Base-by-base conservation (phyloP, 1,140 invertebrate genomes). In the Drosophila baimaii region DNA sequence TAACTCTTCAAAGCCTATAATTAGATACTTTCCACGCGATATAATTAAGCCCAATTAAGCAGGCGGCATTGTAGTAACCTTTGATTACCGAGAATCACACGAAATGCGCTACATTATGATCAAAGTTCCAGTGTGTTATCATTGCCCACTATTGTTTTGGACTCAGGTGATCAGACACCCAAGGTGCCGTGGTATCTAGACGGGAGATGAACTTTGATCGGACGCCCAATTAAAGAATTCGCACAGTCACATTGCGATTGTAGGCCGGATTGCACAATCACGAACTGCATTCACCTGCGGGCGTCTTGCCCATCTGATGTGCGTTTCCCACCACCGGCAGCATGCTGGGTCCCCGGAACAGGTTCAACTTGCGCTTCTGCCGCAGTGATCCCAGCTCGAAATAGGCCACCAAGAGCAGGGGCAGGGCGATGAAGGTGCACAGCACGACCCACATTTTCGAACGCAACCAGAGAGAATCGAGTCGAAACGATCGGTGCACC, bases 281-380 rank as follows among this genome's bases (percentile, higher is more conserved):
- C 1, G 9, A n/a, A 19, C 7, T 17, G 23, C 35, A 64, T 29
- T 57, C 12, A 71, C 90, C 90, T 65, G 78, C 33, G 23, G 91
- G 85, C 51, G 58, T 90, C 29, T 86, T 88, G 35, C 80, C 90
- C 57, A 90, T 56, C 65, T 90, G 85, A 72, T 85, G 89, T 5
- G 73, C 78, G 62, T 92, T 92, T 0, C 91, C 91, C 17, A 92
- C 33, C n/a, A 92, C 7, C 1, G 90, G 89, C 43, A 85, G 15
- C 9, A 76, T 65, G 6, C 79, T 51, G 9, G 90, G 85, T 1
- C 91, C 91, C 9, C 37, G 51, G 7, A 89, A 47, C 25, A 76
- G 81, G 41, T 77, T 82, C 13, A 91, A 27, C 47, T 62, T 15
- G 9, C 62, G 72, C 19, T 64, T 77, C 15, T 69, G 49, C 2